Percentiles rank a stretch among this genome's conserved stretches.
phyloP scores from a whole-genome alignment of 1,140 invertebrate genomes.

The Cydia fagiglandana region DNA sequence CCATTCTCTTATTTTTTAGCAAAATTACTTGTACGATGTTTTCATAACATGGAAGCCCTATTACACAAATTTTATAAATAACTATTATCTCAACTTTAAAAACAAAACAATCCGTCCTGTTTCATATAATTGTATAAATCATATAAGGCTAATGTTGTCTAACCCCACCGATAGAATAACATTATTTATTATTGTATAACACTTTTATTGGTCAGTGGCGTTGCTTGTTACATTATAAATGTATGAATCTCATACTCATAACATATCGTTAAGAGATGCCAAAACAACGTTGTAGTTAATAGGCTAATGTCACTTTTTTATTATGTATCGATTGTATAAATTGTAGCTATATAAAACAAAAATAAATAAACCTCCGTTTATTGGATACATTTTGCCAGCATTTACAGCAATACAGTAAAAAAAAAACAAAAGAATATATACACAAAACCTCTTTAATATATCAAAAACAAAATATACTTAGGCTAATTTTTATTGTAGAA shows the following conservation, averaged over 20 bases:
- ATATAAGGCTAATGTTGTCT: conserved; percentile 35
- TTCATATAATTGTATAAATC: conserved; percentile 38
- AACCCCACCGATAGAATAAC: conserved; percentile 34
- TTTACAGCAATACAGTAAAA: too few species aligned
- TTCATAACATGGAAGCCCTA: conserved; percentile 33
- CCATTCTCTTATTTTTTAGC: background rate
- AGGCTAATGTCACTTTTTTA: too few species aligned
- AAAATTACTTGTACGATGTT: background rate
- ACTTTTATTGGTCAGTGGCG: conserved; percentile 43
- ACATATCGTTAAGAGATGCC: background rate
- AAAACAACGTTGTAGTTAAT: too few species aligned
- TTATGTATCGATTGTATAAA: too few species aligned
- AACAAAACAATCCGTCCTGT: conserved; percentile 50
- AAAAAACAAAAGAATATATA: too few species aligned
- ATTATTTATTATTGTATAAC: conserved; percentile 32
- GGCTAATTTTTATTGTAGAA: too few species aligned
- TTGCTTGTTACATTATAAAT: background rate
- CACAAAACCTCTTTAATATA: too few species aligned
- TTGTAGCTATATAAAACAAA: too few species aligned
- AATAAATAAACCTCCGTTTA: too few species aligned
- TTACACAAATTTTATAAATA: conserved; percentile 37
- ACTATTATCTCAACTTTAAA: conserved; percentile 24
- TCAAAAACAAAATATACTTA: too few species aligned
- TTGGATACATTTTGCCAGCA: too few species aligned
- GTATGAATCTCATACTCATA: too few species aligned